A percentile compares a stretch with the other conserved stretches of the same genome.
phyloP scores from a whole-genome alignment of 2,113 vertebrate genomes.

The Psammodynastes pulverulentus region DNA sequence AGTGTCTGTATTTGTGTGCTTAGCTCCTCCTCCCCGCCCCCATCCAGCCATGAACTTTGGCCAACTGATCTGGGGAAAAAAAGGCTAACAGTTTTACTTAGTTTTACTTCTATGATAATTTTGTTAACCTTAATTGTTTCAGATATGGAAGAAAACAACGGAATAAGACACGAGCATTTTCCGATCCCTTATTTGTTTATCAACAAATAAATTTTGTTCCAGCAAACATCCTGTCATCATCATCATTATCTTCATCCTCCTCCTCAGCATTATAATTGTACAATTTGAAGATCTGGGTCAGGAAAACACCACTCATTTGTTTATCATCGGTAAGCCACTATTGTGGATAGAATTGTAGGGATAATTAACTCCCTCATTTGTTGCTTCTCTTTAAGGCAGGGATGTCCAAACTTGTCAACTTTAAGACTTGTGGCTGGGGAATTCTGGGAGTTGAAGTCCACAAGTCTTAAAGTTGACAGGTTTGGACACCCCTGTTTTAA shows the following conservation, averaged over 20 bases:
- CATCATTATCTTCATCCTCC: neutral
- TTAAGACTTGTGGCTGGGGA: too few species aligned
- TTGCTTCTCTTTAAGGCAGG: neutral
- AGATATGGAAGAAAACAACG: neutral
- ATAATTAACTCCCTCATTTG: neutral
- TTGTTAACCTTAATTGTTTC: neutral
- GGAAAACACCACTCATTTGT: neutral
- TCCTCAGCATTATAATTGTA: neutral
- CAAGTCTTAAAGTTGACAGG: too few species aligned
- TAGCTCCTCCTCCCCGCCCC: neutral
- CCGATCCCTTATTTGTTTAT: neutral
- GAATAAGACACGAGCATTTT: neutral
- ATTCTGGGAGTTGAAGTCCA: too few species aligned
- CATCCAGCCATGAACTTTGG: neutral
- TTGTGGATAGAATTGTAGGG: neutral
- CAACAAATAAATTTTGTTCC: neutral
- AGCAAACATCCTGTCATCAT: neutral
- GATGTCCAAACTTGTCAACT: too few species aligned
- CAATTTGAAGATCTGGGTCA: neutral
- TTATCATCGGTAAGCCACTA: neutral
- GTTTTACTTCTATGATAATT: neutral
- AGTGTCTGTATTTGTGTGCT: neutral
- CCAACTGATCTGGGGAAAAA: neutral
- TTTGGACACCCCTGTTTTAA: too few species aligned
- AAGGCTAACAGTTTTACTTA: neutral